phyloP scores from a whole-genome alignment of 2,888 invertebrate genomes.

The Notocelia uddmanniana region DNA sequence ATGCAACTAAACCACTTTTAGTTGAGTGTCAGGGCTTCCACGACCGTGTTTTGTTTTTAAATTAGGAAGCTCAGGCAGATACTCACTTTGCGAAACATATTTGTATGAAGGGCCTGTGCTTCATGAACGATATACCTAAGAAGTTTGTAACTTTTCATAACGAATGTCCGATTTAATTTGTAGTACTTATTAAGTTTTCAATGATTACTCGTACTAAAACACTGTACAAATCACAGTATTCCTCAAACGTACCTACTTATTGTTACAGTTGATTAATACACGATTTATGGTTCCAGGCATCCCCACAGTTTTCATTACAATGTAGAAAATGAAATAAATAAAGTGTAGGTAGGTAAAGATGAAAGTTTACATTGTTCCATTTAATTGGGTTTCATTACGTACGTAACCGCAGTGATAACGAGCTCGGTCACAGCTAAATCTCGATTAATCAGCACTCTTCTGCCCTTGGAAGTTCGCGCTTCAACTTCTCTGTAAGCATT shows the following conservation, averaged over 20 bases:
- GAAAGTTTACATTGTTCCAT: constrained; percentile 47
- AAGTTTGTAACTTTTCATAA: too few species aligned
- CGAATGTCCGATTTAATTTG: too few species aligned
- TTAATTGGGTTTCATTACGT: constrained; percentile 57
- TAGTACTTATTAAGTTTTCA: not conserved
- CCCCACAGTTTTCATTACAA: constrained; percentile 8
- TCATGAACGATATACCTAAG: too few species aligned
- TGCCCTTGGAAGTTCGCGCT: constrained; percentile 67
- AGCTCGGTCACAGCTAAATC: constrained; percentile 57
- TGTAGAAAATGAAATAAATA: constrained; percentile 18
- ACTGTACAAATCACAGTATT: not conserved
- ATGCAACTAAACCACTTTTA: constrained; percentile 34
- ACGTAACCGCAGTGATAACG: constrained; percentile 47
- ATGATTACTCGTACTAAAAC: not conserved
- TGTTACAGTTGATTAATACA: constrained; percentile 14
- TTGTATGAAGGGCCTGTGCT: not conserved
- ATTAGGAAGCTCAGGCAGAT: not conserved
- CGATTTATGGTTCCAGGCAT: constrained; percentile 2
- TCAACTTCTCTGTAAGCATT: constrained; percentile 60
- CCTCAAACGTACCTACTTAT: not conserved
- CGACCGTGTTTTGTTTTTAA: not conserved
- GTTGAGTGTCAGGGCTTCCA: constrained; percentile 3
- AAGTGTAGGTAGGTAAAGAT: constrained; percentile 3
- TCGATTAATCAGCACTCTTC: constrained; percentile 69
- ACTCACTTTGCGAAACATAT: not conserved